Percentiles rank a stretch among this genome's conserved stretches.
phyloP scores from a whole-genome alignment of 2,797 vertebrate genomes.

The Neopelma chrysocephalum region DNA sequence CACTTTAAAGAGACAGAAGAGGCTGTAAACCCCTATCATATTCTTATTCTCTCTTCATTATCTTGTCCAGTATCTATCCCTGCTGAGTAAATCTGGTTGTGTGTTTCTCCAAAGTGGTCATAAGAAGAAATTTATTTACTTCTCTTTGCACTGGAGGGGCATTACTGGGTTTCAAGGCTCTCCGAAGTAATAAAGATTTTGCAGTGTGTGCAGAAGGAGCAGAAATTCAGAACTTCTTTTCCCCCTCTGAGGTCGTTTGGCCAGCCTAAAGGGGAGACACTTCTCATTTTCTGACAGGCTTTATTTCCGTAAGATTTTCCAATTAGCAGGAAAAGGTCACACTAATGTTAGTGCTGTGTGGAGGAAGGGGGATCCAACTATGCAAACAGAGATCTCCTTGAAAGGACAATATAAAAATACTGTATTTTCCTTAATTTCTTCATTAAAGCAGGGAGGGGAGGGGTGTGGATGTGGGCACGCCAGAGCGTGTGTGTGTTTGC shows the following conservation, averaged over 20 bases:
- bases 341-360: conserved; percentile 79
- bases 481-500: background rate
- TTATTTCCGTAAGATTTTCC: conserved; percentile 87
- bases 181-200: conserved; percentile 88
- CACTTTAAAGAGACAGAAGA: conserved; percentile 88
- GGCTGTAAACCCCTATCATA: conserved; percentile 86
- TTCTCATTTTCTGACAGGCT: conserved; percentile 85
- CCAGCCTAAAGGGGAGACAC: conserved; percentile 83
- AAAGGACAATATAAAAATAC: conserved; percentile 73
- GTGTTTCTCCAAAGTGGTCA: conserved; percentile 90
- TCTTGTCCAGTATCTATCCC: conserved; percentile 88
- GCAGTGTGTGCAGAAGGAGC: conserved; percentile 87
- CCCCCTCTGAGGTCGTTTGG: conserved; percentile 87
- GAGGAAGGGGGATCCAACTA: conserved; percentile 73
- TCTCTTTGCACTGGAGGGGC: conserved; percentile 85
- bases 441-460: background rate
- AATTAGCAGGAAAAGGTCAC: conserved; percentile 84
- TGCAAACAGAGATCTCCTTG: conserved; percentile 82
- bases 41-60: conserved; percentile 89
- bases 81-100: conserved; percentile 87
- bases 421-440: conserved; percentile 56
- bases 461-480: background rate
- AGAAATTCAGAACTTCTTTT: conserved; percentile 84
- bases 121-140: conserved; percentile 91
- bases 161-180: conserved; percentile 85